Evolutionary conservation across 2,888 invertebrate genomes (phyloP), one percentile per base, ranked within the genome.

Genomic region (Spisula subtruncata): DNA sequence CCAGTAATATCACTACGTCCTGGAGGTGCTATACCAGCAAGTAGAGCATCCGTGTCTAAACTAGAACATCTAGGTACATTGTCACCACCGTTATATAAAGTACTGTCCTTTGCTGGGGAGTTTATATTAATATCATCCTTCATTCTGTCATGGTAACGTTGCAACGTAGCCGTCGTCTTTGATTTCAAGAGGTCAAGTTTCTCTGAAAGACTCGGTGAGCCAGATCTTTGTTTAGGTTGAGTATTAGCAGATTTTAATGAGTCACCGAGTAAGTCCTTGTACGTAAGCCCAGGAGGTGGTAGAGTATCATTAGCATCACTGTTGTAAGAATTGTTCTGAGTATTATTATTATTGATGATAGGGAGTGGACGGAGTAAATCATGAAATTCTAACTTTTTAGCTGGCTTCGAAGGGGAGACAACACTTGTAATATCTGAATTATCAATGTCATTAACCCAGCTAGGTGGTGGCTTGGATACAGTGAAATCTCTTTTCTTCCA

Each of bases 381-480:
- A 32, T 90, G 86, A 25, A 90, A 89, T 82, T 86, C 86, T 6
- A 92, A 85, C 35, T 83, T 90, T 60, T 92, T 92, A 29, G 54
- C 48, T 1, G 91, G 90, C 86, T 92, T 92, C n/a, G 89, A 41
- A n/a, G 92, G 79, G 29, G 92, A 91, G 6, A 89, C 88, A 0
- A 93, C 86, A 90, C 93, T 93, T 48, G 94, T 92, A 35, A 95
- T 92, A 86, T 95, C 95, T 6, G 94, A 94, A 48, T 91, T 92
- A 20, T 93, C 94, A 56, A 94, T 90, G 32, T 92, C 94, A 81
- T 94, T 89, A n/a, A 95, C 92, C 95, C 95, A 95, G 89, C 95
- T 94, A 0, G 95, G 95, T 35, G 94, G 91, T 6, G 93, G 93
- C 32, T 93, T 92, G 0, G 93, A 92, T 5, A 92, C 92, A 54